Evolutionary conservation across 2,797 vertebrate species (phyloP).

Genomic region (Phoeniculus purpureus): DNA sequence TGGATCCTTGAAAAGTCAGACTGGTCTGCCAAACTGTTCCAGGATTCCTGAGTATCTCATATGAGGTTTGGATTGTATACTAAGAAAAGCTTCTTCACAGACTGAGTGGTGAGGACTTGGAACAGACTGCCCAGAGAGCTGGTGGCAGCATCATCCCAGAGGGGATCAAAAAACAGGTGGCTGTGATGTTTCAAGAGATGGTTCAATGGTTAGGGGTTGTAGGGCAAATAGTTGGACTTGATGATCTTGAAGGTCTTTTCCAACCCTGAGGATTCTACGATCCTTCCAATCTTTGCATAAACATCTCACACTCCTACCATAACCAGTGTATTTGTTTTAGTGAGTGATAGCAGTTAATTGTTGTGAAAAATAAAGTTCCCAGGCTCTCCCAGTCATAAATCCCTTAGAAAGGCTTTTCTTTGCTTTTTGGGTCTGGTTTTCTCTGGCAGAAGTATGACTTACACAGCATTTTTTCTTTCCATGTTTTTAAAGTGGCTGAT

Average conservation of each 20-base stretch:
- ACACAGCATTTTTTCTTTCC: background rate
- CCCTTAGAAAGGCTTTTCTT: background rate
- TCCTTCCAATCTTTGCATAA: background rate
- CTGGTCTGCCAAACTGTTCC: background rate
- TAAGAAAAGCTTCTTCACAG: no score
- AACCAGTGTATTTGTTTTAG: background rate
- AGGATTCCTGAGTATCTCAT: background rate
- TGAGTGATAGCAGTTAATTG: background rate
- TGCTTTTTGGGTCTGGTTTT: background rate
- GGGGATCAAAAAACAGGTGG: no score
- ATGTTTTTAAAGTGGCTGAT: slow-evolving; percentile 1
- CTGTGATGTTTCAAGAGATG: no score
- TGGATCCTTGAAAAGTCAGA: background rate
- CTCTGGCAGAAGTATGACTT: background rate
- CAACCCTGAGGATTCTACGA: no score
- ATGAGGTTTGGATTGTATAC: no score
- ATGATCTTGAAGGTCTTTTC: no score
- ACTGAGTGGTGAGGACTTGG: no score
- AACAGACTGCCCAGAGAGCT: no score
- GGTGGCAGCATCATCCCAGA: no score
- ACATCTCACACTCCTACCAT: background rate
- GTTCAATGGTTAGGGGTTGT: no score
- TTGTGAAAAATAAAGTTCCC: background rate
- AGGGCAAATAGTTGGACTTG: no score
- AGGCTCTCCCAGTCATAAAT: background rate